These are phyloP conservation scores for Nannoperca obscura DNA, from an alignment of 2,797 vertebrate species.

Conservation along the genomic window DNA sequence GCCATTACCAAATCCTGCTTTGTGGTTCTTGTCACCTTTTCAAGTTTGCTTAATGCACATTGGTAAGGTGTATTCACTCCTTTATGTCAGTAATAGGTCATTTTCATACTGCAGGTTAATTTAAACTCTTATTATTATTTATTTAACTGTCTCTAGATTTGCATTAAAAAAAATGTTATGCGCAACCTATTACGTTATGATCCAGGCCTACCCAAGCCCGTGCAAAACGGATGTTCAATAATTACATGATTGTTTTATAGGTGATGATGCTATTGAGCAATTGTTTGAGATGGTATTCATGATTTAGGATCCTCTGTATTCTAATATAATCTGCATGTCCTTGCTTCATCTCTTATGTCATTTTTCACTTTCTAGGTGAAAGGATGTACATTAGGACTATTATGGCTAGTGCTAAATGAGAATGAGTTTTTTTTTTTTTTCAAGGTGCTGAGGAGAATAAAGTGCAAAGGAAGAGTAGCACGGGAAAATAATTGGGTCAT, in stretches of 20 bases:
- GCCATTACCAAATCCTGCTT: neutral
- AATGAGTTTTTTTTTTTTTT: slow-evolving; percentile 60
- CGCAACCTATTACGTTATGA: slow-evolving; percentile 13
- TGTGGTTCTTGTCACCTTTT: slow-evolving; percentile 15
- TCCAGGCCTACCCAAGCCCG: slow-evolving; percentile 12
- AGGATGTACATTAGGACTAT: slow-evolving; percentile 57
- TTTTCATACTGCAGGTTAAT: slow-evolving; percentile 15
- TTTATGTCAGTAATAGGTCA: slow-evolving; percentile 2
- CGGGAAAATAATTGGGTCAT: slow-evolving; percentile 84
- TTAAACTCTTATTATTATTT: slow-evolving; percentile 5
- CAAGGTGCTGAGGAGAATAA: slow-evolving; percentile 72
- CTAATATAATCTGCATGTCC: slow-evolving; percentile 54
- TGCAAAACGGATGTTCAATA: slow-evolving; percentile 41
- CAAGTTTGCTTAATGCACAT: slow-evolving; percentile 10
- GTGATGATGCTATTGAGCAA: slow-evolving; percentile 37
- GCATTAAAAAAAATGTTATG: slow-evolving; percentile 16
- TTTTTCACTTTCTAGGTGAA: slow-evolving; percentile 45
- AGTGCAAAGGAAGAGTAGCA: slow-evolving; percentile 70
- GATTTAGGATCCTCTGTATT: slow-evolving; percentile 51
- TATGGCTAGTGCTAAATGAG: slow-evolving; percentile 63
- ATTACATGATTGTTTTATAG: slow-evolving; percentile 56
- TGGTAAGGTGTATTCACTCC: neutral
- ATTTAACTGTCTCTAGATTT: slow-evolving; percentile 10
- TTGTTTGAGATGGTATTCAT: slow-evolving; percentile 29
- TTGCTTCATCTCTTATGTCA: slow-evolving; percentile 55